A percentile compares a stretch with the other conserved stretches of the same genome.
Conservation (phyloP, 2,797 vertebrate species). For the Phrynocephalus vlangalii region DNA sequence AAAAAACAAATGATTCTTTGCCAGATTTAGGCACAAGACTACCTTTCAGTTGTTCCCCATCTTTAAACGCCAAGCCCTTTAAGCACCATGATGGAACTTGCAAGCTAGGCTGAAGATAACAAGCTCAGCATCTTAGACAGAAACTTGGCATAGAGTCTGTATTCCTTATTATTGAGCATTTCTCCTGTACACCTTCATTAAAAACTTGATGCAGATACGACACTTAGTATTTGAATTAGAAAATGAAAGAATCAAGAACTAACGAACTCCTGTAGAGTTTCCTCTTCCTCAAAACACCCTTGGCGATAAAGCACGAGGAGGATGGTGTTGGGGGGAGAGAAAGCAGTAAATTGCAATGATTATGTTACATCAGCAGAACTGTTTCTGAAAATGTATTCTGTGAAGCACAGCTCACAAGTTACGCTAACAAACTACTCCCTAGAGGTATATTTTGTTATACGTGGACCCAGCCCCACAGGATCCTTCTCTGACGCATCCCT, state of each 20-base stretch:
- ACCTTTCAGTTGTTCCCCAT: too few relatives aligned
- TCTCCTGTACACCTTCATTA: slow-evolving; percentile 11
- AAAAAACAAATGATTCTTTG: neutral
- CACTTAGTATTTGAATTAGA: slow-evolving; percentile 30
- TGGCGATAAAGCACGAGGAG: slow-evolving; percentile 26
- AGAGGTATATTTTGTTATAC: slow-evolving; percentile 4
- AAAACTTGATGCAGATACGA: slow-evolving; percentile 14
- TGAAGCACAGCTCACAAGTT: slow-evolving; percentile 3
- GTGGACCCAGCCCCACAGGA: neutral
- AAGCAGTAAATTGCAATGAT: slow-evolving; percentile 28
- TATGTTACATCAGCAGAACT: slow-evolving; percentile 33
- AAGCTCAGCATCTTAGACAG: neutral
- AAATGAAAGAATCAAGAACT: slow-evolving; percentile 23
- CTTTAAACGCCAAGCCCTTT: neutral
- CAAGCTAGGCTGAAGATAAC: neutral
- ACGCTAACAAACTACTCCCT: slow-evolving; percentile 1
- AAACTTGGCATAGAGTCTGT: slow-evolving; percentile 19
- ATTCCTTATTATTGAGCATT: slow-evolving; percentile 15
- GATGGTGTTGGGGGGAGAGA: neutral
- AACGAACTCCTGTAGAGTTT: slow-evolving; percentile 16
- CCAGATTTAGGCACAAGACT: neutral
- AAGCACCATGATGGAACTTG: neutral
- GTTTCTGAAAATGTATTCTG: slow-evolving; percentile 19
- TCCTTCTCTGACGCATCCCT: neutral
- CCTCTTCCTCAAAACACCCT: slow-evolving; percentile 7